Evolutionary conservation across 2,797 vertebrate species (phyloP), one percentile per base, ranked within the genome.

Genomic region (Uromys caudimaculatus): DNA sequence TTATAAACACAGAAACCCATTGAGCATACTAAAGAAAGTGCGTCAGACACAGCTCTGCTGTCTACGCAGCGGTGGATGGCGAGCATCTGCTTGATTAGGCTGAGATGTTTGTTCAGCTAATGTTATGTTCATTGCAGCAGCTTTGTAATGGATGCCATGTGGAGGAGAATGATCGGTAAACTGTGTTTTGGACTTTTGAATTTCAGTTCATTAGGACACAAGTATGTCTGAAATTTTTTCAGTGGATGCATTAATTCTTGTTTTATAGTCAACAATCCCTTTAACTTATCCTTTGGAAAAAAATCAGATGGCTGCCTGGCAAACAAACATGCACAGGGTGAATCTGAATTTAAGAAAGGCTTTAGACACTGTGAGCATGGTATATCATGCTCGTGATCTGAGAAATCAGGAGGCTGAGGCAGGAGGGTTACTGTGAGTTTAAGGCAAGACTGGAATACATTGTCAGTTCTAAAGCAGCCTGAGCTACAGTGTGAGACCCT

Each of bases 51-150:
- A 29, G 79, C 64, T 93, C 93, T 93, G 50, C 38, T 97, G 89
- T 41, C 0, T 91, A 95, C 67, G 52, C 90, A 93, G 27, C 13
- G 62, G 62, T 10, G 96, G 96, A 75, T 94, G 24, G 29, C 0
- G 13, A 97, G 76, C 97, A 97, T 95, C 97, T 97, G 96, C 90
- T 95, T 76, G 96, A 96, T 98, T 97, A 86, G 58, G 62, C 82
- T 75, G 92, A 91, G 97, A 79, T 83, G 94, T 95, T 97, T 98
- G 96, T 95, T 96, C 95, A 97, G 94, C 90, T 95, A 96, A 97
- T 82, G 94, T 97, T 94, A 94, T 95, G 92, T 88, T 96, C 83
- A 54, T 81, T 91, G 92, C 86, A 85, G 90, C 83, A 96, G 47
- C 96, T 97, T 97, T 89, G 67, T 93, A 97, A 90, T 94, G 93